Conservation (phyloP, 2,113 vertebrate genomes). For the Poicephalus meyeri region DNA sequence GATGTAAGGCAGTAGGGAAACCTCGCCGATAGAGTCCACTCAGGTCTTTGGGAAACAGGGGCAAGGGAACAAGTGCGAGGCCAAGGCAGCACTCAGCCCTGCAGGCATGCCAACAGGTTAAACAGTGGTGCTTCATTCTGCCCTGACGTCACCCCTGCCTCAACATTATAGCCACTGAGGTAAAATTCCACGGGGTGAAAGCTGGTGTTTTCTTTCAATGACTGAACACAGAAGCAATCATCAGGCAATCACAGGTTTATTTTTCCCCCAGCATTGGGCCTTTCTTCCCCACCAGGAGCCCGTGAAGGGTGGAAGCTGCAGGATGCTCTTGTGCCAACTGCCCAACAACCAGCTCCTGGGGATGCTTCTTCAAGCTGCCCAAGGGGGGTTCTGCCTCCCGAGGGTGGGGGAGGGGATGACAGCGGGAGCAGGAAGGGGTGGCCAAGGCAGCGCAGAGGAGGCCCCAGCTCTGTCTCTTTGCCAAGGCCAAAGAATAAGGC, state of each 20-base stretch:
- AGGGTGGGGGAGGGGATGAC: neutral
- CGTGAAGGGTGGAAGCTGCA: neutral
- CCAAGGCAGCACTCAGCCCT: neutral
- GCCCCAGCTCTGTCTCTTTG: neutral
- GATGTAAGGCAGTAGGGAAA: neutral
- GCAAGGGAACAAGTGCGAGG: neutral
- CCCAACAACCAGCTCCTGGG: neutral
- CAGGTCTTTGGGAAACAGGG: neutral
- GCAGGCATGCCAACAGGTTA: neutral
- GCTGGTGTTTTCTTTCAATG: neutral
- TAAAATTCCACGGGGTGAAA: neutral
- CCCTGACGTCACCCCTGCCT: neutral
- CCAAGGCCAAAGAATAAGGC: too few species aligned
- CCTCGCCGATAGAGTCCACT: neutral
- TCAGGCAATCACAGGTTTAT: neutral
- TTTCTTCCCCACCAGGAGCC: neutral
- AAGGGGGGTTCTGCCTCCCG: accelerated
- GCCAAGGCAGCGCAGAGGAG: neutral
- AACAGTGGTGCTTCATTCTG: neutral
- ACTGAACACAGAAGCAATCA: neutral
- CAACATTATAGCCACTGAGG: accelerated
- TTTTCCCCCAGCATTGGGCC: accelerated
- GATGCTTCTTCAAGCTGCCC: too few species aligned
- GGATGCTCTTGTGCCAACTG: neutral
- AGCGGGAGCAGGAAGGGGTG: accelerated